Evolutionary conservation across 2,888 invertebrate species (phyloP).

Genomic region (Pristionchus mayeri): DNA sequence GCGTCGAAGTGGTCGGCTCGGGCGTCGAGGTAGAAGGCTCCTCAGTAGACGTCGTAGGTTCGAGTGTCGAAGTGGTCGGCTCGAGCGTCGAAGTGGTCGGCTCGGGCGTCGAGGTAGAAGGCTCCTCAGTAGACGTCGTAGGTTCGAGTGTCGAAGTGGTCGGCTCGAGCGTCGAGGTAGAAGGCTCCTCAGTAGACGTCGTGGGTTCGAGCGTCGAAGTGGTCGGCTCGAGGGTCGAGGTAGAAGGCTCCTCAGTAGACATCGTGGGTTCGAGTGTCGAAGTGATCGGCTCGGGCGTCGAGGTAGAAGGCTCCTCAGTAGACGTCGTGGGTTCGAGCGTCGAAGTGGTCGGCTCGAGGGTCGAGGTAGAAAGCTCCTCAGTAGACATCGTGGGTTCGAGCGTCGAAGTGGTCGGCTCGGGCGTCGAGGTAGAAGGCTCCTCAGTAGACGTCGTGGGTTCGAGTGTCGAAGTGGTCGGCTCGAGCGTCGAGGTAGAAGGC

Average conservation of each 20-base stretch:
- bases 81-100: background rate
- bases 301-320: background rate
- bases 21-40: background rate
- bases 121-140: background rate
- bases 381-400: background rate
- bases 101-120: too few relatives aligned
- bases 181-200: background rate
- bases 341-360: background rate
- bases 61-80: background rate
- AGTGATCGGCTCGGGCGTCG: background rate
- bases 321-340: background rate
- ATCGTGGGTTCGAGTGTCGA: background rate
- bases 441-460: background rate
- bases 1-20: background rate
- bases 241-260: background rate
- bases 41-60: background rate
- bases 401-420: background rate
- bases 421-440: background rate
- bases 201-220: background rate
- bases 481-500: background rate
- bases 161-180: background rate
- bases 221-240: background rate
- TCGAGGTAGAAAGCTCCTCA: background rate
- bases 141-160: background rate
- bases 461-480: background rate